These are phyloP conservation scores for Madoqua kirkii DNA, from an alignment of 2,113 vertebrate species.

Conservation along the genomic window DNA sequence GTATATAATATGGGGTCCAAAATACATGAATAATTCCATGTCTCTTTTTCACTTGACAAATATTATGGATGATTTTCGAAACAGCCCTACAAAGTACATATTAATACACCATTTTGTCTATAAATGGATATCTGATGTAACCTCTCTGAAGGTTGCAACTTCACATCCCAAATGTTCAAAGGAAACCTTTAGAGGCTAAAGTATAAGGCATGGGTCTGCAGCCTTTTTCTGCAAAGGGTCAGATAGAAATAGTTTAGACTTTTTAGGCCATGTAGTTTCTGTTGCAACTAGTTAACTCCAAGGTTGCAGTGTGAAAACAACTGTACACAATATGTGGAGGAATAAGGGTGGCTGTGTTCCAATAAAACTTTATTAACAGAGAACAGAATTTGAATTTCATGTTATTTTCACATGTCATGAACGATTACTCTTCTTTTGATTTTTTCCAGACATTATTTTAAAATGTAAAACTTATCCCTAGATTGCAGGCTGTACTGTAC, in stretches of 20 bases:
- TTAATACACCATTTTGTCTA: neutral
- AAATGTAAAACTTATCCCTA: neutral
- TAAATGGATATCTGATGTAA: neutral
- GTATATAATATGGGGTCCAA: neutral
- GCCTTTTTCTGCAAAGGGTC: neutral
- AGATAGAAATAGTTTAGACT: neutral
- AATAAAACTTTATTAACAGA: neutral
- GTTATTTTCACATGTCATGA: neutral
- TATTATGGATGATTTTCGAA: neutral
- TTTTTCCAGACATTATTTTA: neutral
- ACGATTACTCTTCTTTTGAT: neutral
- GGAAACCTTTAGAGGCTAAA: neutral
- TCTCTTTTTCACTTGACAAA: neutral
- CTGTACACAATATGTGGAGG: neutral
- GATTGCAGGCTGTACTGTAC: neutral
- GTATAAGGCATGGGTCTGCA: neutral
- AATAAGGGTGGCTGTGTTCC: neutral
- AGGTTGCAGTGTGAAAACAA: neutral
- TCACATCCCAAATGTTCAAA: neutral
- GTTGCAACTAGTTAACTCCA: neutral
- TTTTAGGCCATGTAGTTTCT: neutral
- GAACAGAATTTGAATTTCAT: neutral
- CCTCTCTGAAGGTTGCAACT: neutral
- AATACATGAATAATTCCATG: neutral
- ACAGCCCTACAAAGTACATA: neutral